Base-by-base conservation (phyloP, 2,113 vertebrate species). In the Pao palembangensis region DNA sequence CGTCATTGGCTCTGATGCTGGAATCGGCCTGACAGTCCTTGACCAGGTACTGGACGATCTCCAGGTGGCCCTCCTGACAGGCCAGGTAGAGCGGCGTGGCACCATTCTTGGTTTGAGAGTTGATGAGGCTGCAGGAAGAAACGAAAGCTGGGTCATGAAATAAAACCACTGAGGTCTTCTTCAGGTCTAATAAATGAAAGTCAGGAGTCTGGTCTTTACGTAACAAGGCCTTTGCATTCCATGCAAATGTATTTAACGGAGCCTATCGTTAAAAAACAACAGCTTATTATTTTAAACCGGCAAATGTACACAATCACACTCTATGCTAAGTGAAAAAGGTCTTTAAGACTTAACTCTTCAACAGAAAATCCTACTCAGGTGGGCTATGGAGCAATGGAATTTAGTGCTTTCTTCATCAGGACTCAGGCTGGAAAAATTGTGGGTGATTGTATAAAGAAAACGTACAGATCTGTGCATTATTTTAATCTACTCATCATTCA, bases 31-130 rank as follows among this genome's bases (percentile, higher is more conserved):
- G 93, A 13, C 94, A 96, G 61, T 97, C 94, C 84, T 97, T 94
- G 71, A 95, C 96, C 84, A 99, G 85, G 90, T 94, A 94, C 79
- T 98, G 94, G 69, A 96, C 92, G 55, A 92, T 93, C 76, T 99
- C 97, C 88, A 99, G 88, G 82, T 99, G 96, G 76, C 97, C 97
- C 88, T 98, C 96, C 88, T 99, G 97, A 91, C 96, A 98, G 66
- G 97, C 94, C 90, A 98, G 92, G 90, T 99, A 99, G 77, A 98
- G 92, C 4, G 96, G 94, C 21, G 97, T 99, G 93, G 97, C 96
- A 93, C 96, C 97, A 0, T 94, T 97, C 90, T 96, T 95, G 75
- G 95, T 99, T 92, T 96, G 95, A 77, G 91, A 90, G 84, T 95
- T 94, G 85, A 98, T 91, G 51, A 94, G 90, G 28, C 97, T 99